These are phyloP conservation scores for Parapristionchus giblindavisi DNA, from an alignment of 2,888 invertebrate genomes.

Conservation along the genomic window DNA sequence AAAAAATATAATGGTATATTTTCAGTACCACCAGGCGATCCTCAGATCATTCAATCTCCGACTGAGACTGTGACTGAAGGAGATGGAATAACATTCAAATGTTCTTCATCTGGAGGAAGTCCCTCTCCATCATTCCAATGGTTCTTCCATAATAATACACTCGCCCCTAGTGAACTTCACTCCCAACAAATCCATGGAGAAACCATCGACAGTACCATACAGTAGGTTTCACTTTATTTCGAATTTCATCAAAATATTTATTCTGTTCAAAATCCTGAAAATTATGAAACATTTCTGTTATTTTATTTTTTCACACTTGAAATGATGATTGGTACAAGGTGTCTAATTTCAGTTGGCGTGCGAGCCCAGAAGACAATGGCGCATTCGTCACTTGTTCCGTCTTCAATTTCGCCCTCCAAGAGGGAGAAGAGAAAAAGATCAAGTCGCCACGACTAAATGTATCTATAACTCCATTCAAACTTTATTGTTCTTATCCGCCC, in stretches of 20 bases:
- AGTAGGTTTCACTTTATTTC: conserved; percentile 40
- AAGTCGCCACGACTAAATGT: conserved; percentile 59
- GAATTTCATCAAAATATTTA: neutral
- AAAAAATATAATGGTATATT: conserved; percentile 37
- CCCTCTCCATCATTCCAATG: conserved; percentile 60
- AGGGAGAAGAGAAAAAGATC: conserved; percentile 47
- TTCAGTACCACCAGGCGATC: conserved; percentile 65
- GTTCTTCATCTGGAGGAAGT: conserved; percentile 64
- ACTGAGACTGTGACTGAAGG: conserved; percentile 59
- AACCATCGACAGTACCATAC: conserved; percentile 48
- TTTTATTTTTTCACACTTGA: neutral
- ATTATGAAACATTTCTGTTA: neutral
- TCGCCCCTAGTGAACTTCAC: conserved; percentile 41
- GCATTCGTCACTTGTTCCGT: conserved; percentile 60
- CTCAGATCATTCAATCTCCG: conserved; percentile 56
- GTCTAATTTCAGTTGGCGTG: conserved; percentile 57
- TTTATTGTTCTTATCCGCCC: neutral
- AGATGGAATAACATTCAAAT: conserved; percentile 59
- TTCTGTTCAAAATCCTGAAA: neutral
- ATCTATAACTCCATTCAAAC: conserved; percentile 30
- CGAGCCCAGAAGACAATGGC: conserved; percentile 60
- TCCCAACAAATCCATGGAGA: conserved; percentile 43
- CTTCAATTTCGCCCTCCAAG: conserved; percentile 59
- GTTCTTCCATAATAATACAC: conserved; percentile 48
- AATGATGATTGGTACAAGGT: neutral